phyloP scores from a whole-genome alignment of 2,888 invertebrate species.

The Entomobrya proxima region DNA sequence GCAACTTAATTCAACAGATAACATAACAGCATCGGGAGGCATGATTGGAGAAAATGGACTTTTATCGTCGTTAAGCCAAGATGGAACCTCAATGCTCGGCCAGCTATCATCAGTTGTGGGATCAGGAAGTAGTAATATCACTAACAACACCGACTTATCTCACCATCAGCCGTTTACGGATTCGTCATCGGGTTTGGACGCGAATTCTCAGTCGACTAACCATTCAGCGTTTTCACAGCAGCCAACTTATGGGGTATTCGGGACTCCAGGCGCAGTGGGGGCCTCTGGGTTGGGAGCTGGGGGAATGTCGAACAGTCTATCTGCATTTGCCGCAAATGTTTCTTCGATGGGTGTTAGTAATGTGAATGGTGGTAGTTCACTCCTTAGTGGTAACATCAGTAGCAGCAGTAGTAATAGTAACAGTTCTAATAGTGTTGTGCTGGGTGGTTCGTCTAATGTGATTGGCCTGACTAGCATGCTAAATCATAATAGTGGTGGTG shows the following conservation, averaged over 20 bases:
- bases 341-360: conserved; percentile 66
- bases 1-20: conserved; percentile 64
- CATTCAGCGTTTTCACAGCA: conserved; percentile 65
- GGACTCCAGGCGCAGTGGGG: conserved; percentile 68
- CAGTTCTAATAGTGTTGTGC: conserved; percentile 71
- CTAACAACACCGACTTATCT: conserved; percentile 65
- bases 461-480: conserved; percentile 72
- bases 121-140: conserved; percentile 63
- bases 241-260: conserved; percentile 69
- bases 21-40: conserved; percentile 25
- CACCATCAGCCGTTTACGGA: conserved; percentile 71
- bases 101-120: conserved; percentile 29
- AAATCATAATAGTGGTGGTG: conserved; percentile 70
- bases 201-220: conserved; percentile 66
- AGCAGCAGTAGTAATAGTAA: conserved; percentile 70
- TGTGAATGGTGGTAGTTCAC: conserved; percentile 71
- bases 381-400: conserved; percentile 66
- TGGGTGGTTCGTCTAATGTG: conserved; percentile 71
- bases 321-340: conserved; percentile 71
- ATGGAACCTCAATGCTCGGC: conserved; percentile 51
- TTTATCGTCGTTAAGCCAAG: conserved; percentile 64
- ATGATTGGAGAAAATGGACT: conserved; percentile 71
- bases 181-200: conserved; percentile 55
- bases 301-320: conserved; percentile 71
- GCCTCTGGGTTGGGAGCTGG: conserved; percentile 67